Base-by-base conservation (phyloP, 92 coral and sea anemone species). In the Actinernus sp. region DNA sequence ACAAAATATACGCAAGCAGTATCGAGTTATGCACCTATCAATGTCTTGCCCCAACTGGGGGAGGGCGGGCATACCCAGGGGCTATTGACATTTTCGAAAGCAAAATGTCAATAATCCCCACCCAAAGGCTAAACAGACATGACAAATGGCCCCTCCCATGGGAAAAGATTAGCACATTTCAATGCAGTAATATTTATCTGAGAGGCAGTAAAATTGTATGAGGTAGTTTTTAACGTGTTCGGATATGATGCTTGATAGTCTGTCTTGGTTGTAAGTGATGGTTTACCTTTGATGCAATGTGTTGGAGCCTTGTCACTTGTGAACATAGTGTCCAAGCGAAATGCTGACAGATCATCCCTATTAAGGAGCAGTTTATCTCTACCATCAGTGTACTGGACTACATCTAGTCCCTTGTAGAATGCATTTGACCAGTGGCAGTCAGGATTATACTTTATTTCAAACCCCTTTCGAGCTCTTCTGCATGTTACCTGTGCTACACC, bases 361-460 rank as follows among this genome's bases (percentile, higher is more conserved):
- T 70, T 71, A 5, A 80, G 29, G n/a, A 70, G 29, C n/a, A 71
- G 41, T 0, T 61, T 4, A 31, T 13, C 36, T 31, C 20, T 45
- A 10, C 89, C 89, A 62, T 80, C 55, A n/a, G 16, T 44, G 21
- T 44, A 24, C 45, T 83, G 90, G 4, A 83, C 17, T 16, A 60
- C 32, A 28, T 86, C 87, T 34, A 86, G 62, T 6, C 68, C 55
- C 43, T 70, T 24, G 31, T 78, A 84, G 72, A 77, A 65, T 20
- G 91, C 76, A 33, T 81, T 60, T 50, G 58, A 62, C 49, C 63
- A 85, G 24, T 78, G 91, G 4, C 81, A 85, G 40, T 78, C 91
- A 16, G 78, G 85, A 18, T 84, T 84, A 5, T 61, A 58, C 50
- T 76, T 83, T 14, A 83, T 26, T 14, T 73, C 43, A 41, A 81